These are phyloP conservation scores for Pseudachorutes palmiensis DNA, from an alignment of 1,140 invertebrate genomes.

Conservation along the genomic window DNA sequence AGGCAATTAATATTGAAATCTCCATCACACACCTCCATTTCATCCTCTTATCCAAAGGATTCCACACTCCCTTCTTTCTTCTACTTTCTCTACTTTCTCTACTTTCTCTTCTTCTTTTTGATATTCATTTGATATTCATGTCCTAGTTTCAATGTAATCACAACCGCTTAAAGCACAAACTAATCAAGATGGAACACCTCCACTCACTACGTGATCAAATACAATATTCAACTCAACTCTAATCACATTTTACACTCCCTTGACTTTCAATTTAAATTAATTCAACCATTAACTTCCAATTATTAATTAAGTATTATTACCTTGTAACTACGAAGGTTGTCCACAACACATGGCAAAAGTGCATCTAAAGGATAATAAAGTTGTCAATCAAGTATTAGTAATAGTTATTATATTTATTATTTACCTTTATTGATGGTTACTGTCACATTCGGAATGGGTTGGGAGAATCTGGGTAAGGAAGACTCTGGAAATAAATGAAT, in stretches of 20 bases:
- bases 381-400: too few relatives aligned
- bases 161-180: too few relatives aligned
- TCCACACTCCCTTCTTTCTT: background rate
- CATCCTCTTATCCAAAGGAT: conserved; percentile 2
- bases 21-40: background rate
- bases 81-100: background rate
- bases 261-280: conserved; percentile 18
- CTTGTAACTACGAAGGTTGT: conserved; percentile 80
- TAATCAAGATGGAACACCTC: too few relatives aligned
- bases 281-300: background rate
- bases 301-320: conserved; percentile 44
- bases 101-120: too few relatives aligned
- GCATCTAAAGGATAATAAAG: conserved; percentile 60
- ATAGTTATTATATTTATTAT: too few relatives aligned
- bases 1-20: background rate
- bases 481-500: conserved; percentile 49
- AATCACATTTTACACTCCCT: too few relatives aligned
- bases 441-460: conserved; percentile 84
- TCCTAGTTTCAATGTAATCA: too few relatives aligned
- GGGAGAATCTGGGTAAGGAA: conserved; percentile 69
- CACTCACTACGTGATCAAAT: too few relatives aligned
- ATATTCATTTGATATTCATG: too few relatives aligned
- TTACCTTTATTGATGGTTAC: conserved; percentile 65
- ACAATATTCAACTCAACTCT: too few relatives aligned
- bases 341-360: conserved; percentile 84